Evolutionary conservation across 2,888 invertebrate genomes (phyloP).

Genomic region (Acleris sparsana): DNA sequence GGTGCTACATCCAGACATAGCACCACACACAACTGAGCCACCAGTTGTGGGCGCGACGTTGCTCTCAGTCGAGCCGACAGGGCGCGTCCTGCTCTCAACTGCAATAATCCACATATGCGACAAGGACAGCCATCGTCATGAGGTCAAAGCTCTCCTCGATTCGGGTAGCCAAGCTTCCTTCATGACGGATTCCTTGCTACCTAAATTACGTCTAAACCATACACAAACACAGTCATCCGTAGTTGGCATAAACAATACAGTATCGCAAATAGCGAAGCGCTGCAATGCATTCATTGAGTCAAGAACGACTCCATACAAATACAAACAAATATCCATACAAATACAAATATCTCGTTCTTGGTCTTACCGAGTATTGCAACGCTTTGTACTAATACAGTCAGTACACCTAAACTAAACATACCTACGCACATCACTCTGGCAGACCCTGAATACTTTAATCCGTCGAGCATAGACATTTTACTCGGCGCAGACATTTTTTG

Average conservation of each 20-base stretch:
- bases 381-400: constrained; percentile 10
- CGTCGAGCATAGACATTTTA: constrained; percentile 7
- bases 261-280: constrained; percentile 14
- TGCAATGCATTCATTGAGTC: constrained; percentile 13
- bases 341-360: constrained; percentile 12
- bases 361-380: neutral
- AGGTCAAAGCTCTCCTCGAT: constrained; percentile 14
- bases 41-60: constrained; percentile 14
- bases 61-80: constrained; percentile 17
- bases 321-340: too few species aligned
- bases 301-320: constrained; percentile 10
- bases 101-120: constrained; percentile 18
- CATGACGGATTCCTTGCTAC: constrained; percentile 23
- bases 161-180: constrained; percentile 11
- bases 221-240: constrained; percentile 17
- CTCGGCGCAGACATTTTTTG: neutral
- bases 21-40: neutral
- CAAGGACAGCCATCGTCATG: constrained; percentile 19
- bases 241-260: neutral
- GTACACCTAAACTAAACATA: constrained; percentile 10
- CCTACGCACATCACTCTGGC: constrained; percentile 15
- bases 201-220: constrained; percentile 14
- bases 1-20: constrained; percentile 12
- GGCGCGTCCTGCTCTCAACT: constrained; percentile 13
- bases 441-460: constrained; percentile 13